A percentile compares a stretch with the other conserved stretches of the same genome.
Conservation (phyloP, 2,113 vertebrate genomes). For the Lagopus muta region DNA sequence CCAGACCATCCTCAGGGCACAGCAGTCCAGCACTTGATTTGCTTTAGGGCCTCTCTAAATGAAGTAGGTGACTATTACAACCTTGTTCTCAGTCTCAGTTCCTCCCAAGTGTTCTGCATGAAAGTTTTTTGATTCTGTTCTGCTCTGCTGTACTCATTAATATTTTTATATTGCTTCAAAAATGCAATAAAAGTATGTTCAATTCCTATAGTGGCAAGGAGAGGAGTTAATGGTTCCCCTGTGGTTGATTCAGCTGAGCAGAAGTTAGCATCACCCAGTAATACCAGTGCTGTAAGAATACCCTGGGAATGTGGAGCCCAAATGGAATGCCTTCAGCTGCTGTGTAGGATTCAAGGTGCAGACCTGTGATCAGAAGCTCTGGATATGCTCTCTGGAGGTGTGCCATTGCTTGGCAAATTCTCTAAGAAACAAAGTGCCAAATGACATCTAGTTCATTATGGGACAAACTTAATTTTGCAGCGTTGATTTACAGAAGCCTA, state of each 20-base stretch:
- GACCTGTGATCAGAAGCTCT: not conserved
- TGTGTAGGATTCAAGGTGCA: not conserved
- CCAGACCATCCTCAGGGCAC: not conserved
- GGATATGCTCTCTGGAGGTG: not conserved
- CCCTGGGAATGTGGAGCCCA: rapidly evolving
- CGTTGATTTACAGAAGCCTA: not conserved
- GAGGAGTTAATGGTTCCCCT: not conserved
- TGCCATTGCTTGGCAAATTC: not conserved
- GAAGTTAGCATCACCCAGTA: rapidly evolving
- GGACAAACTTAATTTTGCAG: not conserved
- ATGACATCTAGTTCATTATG: not conserved
- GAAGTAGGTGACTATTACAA: not conserved
- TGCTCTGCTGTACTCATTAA: not conserved
- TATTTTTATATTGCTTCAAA: not conserved
- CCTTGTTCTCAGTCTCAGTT: not conserved
- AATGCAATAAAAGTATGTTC: not conserved
- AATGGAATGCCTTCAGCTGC: not conserved
- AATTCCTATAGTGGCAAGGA: not conserved
- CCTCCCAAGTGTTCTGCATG: not conserved
- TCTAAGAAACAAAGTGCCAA: not conserved
- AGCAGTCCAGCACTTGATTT: not conserved
- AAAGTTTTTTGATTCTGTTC: not conserved
- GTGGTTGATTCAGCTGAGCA: not conserved
- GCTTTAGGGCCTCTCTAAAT: not conserved
- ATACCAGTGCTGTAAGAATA: not conserved